These are phyloP conservation scores for Brachionus asplanchnoidis DNA, from an alignment of 1,140 invertebrate species.

Conservation along the genomic window DNA sequence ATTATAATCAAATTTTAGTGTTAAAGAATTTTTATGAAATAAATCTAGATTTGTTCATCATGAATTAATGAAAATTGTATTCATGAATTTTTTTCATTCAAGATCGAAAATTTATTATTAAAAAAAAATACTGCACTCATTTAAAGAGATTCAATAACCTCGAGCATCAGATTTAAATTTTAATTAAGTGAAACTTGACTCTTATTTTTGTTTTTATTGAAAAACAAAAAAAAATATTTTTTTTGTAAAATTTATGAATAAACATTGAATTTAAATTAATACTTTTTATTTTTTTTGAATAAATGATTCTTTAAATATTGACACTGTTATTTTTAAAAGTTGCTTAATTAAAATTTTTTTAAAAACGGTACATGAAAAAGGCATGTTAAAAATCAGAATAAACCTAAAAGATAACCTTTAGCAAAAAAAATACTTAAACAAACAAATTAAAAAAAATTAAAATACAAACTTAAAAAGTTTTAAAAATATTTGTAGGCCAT, in stretches of 20 bases:
- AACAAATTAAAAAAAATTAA: background rate
- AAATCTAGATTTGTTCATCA: no score
- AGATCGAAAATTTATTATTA: background rate
- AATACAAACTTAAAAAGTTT: background rate
- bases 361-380: background rate
- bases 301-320: background rate
- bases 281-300: background rate
- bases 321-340: slow-evolving; percentile 4
- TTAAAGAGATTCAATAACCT: background rate
- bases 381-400: background rate
- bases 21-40: no score
- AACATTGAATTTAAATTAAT: background rate
- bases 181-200: background rate
- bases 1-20: no score
- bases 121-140: background rate
- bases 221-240: background rate
- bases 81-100: background rate
- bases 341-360: background rate
- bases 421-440: background rate
- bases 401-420: background rate
- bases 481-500: background rate
- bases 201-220: background rate
- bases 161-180: background rate
- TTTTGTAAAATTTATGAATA: background rate
- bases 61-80: background rate